Percentiles rank a stretch among this genome's conserved stretches.
Conservation (phyloP, 2,113 vertebrate species). For the Diadophis punctatus region DNA sequence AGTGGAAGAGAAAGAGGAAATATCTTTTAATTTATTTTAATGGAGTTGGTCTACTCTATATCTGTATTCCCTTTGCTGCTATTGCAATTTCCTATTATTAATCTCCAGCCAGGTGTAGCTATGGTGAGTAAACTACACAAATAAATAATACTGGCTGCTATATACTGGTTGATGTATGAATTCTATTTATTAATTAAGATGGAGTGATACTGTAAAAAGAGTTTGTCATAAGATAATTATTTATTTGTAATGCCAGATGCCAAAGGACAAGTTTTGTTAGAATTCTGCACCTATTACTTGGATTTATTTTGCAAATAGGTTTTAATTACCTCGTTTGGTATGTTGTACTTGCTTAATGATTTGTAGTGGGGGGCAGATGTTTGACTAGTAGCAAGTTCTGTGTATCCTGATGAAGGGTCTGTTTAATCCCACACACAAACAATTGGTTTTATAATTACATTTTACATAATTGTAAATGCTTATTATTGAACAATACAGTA, state of each 20-base stretch:
- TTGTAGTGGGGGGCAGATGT: slow-evolving; percentile 8
- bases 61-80: not conserved
- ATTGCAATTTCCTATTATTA: not conserved
- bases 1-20: not conserved
- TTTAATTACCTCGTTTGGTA: slow-evolving; percentile 12
- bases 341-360: not conserved
- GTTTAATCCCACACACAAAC: slow-evolving; percentile 25
- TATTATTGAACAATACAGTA: slow-evolving; percentile 35
- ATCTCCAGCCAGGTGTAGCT: not conserved
- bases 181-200: slow-evolving; percentile 22
- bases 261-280: not conserved
- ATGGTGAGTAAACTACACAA: not conserved
- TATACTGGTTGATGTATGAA: not conserved
- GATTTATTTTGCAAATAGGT: not conserved
- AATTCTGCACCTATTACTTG: not conserved
- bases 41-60: not conserved
- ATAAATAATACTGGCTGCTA: not conserved
- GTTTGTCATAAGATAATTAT: not conserved
- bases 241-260: not conserved
- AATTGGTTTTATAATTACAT: slow-evolving; percentile 35
- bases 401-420: slow-evolving; percentile 8
- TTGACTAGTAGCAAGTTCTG: slow-evolving; percentile 1
- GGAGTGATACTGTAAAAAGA: not conserved
- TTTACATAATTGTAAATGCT: slow-evolving; percentile 45
- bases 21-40: not conserved